Conservation (phyloP, 1,140 invertebrate species). For the Brachionus calyciflorus region DNA sequence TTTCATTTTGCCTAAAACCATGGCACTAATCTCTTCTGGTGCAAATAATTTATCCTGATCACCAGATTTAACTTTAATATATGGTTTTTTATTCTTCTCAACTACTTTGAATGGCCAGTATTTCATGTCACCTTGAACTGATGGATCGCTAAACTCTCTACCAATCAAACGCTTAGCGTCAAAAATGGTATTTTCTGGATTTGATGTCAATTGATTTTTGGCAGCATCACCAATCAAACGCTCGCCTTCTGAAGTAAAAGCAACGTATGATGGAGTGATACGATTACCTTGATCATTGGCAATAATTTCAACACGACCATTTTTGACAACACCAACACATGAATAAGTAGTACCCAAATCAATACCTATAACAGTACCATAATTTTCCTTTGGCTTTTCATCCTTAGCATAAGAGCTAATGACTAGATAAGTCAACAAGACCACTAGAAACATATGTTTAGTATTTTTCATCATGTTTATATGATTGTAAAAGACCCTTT, state of each 20-base stretch:
- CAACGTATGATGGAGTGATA: slow-evolving; percentile 48
- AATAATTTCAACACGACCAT: slow-evolving; percentile 48
- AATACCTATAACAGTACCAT: slow-evolving; percentile 52
- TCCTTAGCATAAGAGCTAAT: background rate
- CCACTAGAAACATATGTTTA: background rate
- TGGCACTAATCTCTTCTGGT: slow-evolving; percentile 95
- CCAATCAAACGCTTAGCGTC: slow-evolving; percentile 90
- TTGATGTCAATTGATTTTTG: slow-evolving; percentile 90
- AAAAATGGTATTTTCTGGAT: slow-evolving; percentile 90
- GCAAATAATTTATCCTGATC: slow-evolving; percentile 82
- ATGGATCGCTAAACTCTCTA: slow-evolving; percentile 78
- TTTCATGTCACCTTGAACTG: slow-evolving; percentile 68
- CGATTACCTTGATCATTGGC: slow-evolving; percentile 49
- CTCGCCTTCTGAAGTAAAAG: slow-evolving; percentile 43
- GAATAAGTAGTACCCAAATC: slow-evolving; percentile 76
- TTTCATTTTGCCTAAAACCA: slow-evolving; percentile 96
- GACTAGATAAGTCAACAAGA: background rate
- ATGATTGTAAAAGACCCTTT: background rate
- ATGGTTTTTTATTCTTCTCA: slow-evolving; percentile 80
- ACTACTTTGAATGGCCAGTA: slow-evolving; percentile 73
- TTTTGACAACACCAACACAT: slow-evolving; percentile 83
- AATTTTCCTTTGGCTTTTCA: slow-evolving; percentile 4
- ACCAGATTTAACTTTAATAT: slow-evolving; percentile 67
- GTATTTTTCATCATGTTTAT: background rate
- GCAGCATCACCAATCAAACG: slow-evolving; percentile 65